Base-by-base conservation (phyloP, 2,113 vertebrate genomes). In the Chaetodon trifascialis region DNA sequence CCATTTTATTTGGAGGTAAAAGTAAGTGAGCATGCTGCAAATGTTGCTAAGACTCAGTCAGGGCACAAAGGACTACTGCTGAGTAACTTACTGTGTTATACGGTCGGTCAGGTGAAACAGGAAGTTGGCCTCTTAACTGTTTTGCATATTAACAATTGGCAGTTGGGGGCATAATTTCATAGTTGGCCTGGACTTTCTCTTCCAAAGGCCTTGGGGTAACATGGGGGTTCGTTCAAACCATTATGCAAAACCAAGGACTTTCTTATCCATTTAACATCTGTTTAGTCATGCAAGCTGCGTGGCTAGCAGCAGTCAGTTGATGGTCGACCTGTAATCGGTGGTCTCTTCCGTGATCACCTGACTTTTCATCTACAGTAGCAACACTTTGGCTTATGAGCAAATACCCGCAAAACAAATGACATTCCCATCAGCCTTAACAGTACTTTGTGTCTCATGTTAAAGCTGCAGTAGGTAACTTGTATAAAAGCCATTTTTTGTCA, bases 91-190 rank as follows among this genome's bases (percentile, higher is more conserved):
- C 4, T 1, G 34, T 36, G 19, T 52, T 6, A 4, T 42, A 42
- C 7, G 11, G 19, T 56, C 10, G n/a, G 25, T 7, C 36, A 16
- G 64, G 40, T 49, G n/a, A 72, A 34, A 16, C 70, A 73, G 56
- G 56, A 73, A 7, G 70, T 34, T 46, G 40, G 40, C 25, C 11
- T 49, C 25, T 23, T 36, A 62, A 38, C 25, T 36, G 15, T 62
- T 25, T 23, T 16, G 56, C 25, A 75, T 49, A 51, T 30, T 68
- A 21, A 73, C 17, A 64, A 23, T 64, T 16, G n/a, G 69, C 56
- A 71, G n/a, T 82, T 17, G 9, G 14, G 55, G 12, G 5, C 15
- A 15, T 58, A 30, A 58, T 58, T 30, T 30, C 21, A 11, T 16
- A 49, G 46, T 56, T 72, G 52, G 7, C 25, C 40, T 0, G 1